Percentiles rank a stretch among this genome's conserved stretches.
Conservation (phyloP, 37 sponge, comb jelly and placozoan genomes). For the Tethya wilhelma region DNA sequence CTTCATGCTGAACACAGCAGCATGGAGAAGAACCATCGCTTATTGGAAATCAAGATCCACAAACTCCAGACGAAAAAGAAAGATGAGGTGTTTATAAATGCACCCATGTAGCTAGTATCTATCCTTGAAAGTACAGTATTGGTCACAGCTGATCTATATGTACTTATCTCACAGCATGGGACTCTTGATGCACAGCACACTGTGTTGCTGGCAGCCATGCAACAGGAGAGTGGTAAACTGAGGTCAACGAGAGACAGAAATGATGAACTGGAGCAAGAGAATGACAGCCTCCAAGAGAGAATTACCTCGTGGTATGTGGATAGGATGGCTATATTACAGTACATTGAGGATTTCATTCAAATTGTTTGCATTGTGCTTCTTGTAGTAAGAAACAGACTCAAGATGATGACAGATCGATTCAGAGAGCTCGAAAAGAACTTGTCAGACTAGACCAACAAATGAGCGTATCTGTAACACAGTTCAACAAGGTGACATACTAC, state of each 20-base stretch:
- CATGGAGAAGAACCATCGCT: not conserved
- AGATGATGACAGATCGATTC: slow-evolving; percentile 34
- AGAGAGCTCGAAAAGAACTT: slow-evolving; percentile 48
- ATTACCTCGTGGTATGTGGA: slow-evolving; percentile 27
- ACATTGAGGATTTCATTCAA: not conserved
- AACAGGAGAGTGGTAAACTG: slow-evolving; percentile 10
- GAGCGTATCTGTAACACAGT: not conserved
- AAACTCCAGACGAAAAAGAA: not conserved
- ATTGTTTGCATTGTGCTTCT: not conserved
- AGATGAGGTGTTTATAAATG: slow-evolving; percentile 3
- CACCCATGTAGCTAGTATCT: too few relatives aligned
- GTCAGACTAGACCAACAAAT: slow-evolving; percentile 47
- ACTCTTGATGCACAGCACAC: not conserved
- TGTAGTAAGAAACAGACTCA: slow-evolving; percentile 27
- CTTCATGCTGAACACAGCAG: not conserved
- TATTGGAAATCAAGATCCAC: not conserved
- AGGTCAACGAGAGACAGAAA: slow-evolving; percentile 16
- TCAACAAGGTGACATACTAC: slow-evolving; percentile 4
- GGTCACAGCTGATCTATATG: not conserved
- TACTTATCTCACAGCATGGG: not conserved
- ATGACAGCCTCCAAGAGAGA: slow-evolving; percentile 29
- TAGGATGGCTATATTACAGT: not conserved
- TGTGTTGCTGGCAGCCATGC: not conserved
- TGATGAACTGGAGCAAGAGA: slow-evolving; percentile 33
- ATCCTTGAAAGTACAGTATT: too few relatives aligned